Conservation (phyloP, 2,113 vertebrate genomes). For the Embiotoca jacksoni region DNA sequence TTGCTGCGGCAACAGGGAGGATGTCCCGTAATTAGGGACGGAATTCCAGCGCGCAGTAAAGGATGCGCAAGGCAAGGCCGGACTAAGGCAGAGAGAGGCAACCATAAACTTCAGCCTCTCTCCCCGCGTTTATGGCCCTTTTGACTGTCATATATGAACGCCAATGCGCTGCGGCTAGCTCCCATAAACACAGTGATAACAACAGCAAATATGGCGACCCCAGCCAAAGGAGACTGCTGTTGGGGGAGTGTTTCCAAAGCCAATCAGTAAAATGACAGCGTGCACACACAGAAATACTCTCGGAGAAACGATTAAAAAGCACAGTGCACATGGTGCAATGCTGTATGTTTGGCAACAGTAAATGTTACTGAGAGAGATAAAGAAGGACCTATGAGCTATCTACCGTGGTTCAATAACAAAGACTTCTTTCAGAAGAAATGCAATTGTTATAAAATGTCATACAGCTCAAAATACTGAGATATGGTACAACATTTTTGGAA, state of each 20-base stretch:
- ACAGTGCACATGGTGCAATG: constrained; percentile 17
- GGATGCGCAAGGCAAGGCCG: constrained; percentile 87
- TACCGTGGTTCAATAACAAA: constrained; percentile 88
- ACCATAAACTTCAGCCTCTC: constrained; percentile 86
- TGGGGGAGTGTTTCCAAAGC: constrained; percentile 58
- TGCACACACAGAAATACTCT: constrained; percentile 37
- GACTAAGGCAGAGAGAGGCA: constrained; percentile 84
- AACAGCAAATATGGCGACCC: constrained; percentile 81
- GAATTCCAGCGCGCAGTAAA: constrained; percentile 91
- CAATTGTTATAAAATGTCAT: background rate
- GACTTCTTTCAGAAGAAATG: constrained; percentile 61
- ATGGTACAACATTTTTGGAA: background rate
- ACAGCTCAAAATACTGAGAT: background rate
- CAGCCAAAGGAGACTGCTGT: constrained; percentile 64
- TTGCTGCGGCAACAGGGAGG: constrained; percentile 91
- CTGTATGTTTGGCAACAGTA: constrained; percentile 52
- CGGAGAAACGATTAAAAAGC: background rate
- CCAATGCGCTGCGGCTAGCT: constrained; percentile 80
- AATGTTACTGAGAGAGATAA: constrained; percentile 85
- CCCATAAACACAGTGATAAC: constrained; percentile 82
- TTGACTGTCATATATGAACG: constrained; percentile 86
- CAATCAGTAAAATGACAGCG: constrained; percentile 66
- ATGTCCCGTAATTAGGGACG: constrained; percentile 95
- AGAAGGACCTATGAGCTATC: constrained; percentile 78
- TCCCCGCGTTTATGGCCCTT: constrained; percentile 82